Percentiles rank a stretch among this genome's conserved stretches.
phyloP scores from a whole-genome alignment of 1,140 invertebrate genomes.

The Brachystomella parvula region DNA sequence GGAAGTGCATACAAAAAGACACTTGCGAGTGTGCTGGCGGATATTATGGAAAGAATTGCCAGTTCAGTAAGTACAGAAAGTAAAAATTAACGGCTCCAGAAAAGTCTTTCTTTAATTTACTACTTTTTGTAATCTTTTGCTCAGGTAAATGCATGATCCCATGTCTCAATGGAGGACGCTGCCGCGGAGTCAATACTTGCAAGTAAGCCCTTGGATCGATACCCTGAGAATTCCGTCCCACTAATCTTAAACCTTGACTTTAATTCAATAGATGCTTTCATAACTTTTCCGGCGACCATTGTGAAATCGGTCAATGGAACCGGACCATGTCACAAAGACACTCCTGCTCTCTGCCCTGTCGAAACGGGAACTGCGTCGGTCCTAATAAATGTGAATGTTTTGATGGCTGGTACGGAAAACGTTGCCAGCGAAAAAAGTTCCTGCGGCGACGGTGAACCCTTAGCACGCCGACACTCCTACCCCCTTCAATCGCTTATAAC shows the following conservation, averaged over 20 bases:
- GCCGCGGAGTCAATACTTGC: constrained; percentile 75
- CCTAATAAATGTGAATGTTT: constrained; percentile 64
- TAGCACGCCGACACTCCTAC: too few relatives aligned
- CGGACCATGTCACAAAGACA: constrained; percentile 52
- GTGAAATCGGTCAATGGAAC: constrained; percentile 56
- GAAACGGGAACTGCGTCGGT: constrained; percentile 59
- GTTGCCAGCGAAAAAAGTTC: constrained; percentile 48
- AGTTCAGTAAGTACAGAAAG: constrained; percentile 70
- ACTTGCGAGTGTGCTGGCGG: constrained; percentile 81
- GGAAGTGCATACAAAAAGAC: constrained; percentile 87
- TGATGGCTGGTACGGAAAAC: constrained; percentile 61
- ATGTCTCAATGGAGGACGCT: constrained; percentile 74
- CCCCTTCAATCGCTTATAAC: too few relatives aligned
- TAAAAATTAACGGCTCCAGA: background rate
- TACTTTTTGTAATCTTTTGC: constrained; percentile 11
- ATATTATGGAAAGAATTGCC: constrained; percentile 76
- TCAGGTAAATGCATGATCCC: constrained; percentile 81
- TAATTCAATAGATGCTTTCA: constrained; percentile 50
- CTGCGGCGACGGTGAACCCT: background rate
- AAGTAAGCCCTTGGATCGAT: constrained; percentile 41
- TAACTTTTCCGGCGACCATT: constrained; percentile 72
- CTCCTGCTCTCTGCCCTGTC: constrained; percentile 58
- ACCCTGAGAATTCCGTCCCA: background rate
- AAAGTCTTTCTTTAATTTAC: background rate
- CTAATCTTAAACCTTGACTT: background rate